Base-by-base conservation (phyloP, 2,888 invertebrate genomes). In the Celastrina argiolus region DNA sequence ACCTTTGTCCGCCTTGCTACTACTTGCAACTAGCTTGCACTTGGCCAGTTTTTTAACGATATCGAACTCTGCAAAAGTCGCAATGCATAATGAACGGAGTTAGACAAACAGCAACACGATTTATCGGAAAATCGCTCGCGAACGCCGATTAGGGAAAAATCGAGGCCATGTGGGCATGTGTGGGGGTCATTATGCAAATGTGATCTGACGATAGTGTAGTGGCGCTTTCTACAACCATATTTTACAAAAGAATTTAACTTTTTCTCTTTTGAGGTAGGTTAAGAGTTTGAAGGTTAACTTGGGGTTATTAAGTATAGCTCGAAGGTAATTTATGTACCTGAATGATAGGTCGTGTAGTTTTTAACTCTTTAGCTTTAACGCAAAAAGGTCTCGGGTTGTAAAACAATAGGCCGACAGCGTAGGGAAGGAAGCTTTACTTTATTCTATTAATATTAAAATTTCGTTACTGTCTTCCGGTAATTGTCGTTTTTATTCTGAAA, bases 101-200 rank as follows among this genome's bases (percentile, higher is more conserved):
- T 31, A 63, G 63, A 63, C 45, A 63, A 63, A 51, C 31, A 64
- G 31, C 41, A 39, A 36, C 41, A 18, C 4, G 18, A 14, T 39
- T 61, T 58, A 66, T 56, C 56, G 56, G 56, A 58, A 63, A 72
- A 67, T 67, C 69, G 67, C 65, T 71, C 65, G 70, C 74, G 77
- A 77, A 71, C 68, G 70, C 71, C 70, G 72, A 72, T 69, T 69
- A 74, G 71, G 68, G 71, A 81, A 81, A 86, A 84, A 86, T 80
- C 79, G 78, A 78, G 84, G 85, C 79, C 81, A 82, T 79, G 77
- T 79, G 79, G 79, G 80, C 79, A 81, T 79, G 82, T 80, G 77
- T 77, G 68, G 73, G 79, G 80, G 82, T 81, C 80, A 81, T 86
- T 87, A 87, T 88, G 87, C 81, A 85, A 87, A 87, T 86, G 75